Evolutionary conservation across 2,888 invertebrate species (phyloP).

Genomic region (Caenorhabditis zanzibari): DNA sequence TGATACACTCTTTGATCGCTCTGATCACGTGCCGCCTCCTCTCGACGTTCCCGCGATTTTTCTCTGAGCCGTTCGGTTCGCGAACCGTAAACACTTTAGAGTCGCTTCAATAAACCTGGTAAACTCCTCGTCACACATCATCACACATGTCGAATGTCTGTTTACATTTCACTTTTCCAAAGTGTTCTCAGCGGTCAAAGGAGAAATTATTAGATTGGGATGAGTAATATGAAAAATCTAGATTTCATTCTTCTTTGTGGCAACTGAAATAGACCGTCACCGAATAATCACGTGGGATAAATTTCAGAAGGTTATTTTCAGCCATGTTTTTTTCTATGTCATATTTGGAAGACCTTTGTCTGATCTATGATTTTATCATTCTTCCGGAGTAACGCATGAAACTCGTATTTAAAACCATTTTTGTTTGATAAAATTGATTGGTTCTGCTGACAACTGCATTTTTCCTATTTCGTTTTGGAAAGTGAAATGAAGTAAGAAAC

Average conservation of each 20-base stretch:
- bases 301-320: slow-evolving; percentile 26
- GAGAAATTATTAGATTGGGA: neutral
- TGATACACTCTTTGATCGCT: slow-evolving; percentile 45
- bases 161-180: slow-evolving; percentile 47
- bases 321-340: slow-evolving; percentile 8
- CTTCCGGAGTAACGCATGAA: slow-evolving; percentile 3
- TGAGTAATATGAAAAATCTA: too few relatives aligned
- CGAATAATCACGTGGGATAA: neutral
- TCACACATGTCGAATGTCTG: slow-evolving; percentile 29
- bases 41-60: slow-evolving; percentile 5
- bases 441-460: neutral
- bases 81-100: slow-evolving; percentile 50
- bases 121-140: slow-evolving; percentile 29
- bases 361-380: slow-evolving; percentile 2
- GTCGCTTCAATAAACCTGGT: slow-evolving; percentile 37
- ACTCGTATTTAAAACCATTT: too few relatives aligned
- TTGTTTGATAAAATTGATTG: neutral
- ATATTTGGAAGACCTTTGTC: neutral
- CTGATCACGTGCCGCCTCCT: slow-evolving; percentile 47
- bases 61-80: slow-evolving; percentile 42
- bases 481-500: neutral
- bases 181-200: slow-evolving; percentile 37
- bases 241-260: too few relatives aligned
- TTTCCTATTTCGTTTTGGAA: neutral
- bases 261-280: neutral